Percentiles rank a stretch among this genome's conserved stretches.
These are phyloP conservation scores for Chrysolina americana DNA, from an alignment of 2,888 invertebrate species.

Conservation along the genomic window DNA sequence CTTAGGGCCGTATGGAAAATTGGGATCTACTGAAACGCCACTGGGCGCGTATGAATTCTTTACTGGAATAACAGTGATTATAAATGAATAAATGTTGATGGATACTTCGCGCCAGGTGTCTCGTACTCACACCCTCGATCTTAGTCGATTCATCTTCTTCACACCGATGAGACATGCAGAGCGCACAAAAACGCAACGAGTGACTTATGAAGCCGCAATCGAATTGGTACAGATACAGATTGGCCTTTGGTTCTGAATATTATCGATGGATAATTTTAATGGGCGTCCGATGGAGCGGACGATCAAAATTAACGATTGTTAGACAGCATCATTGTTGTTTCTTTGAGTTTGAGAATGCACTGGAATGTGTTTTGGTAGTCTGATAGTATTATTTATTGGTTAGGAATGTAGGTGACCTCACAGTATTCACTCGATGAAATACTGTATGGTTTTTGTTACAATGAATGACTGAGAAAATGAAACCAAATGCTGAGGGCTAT, in stretches of 20 bases:
- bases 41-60: constrained; percentile 42
- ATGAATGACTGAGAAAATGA: no score
- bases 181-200: background rate
- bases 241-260: background rate
- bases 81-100: constrained; percentile 61
- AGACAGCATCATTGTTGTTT: no score
- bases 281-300: background rate
- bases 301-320: background rate
- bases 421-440: background rate
- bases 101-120: constrained; percentile 63
- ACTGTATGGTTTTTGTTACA: background rate
- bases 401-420: background rate
- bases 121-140: constrained; percentile 62
- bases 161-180: constrained; percentile 49
- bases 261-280: background rate
- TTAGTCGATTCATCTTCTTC: constrained; percentile 63
- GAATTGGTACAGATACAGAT: background rate
- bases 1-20: no score
- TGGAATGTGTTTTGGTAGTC: no score
- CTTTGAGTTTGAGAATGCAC: no score
- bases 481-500: no score
- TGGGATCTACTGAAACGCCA: no score
- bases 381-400: no score
- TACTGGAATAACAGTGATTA: constrained; percentile 53
- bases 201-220: background rate